These are phyloP conservation scores for Andrena chrysosceles DNA, from an alignment of 2,888 invertebrate species.

Conservation along the genomic window DNA sequence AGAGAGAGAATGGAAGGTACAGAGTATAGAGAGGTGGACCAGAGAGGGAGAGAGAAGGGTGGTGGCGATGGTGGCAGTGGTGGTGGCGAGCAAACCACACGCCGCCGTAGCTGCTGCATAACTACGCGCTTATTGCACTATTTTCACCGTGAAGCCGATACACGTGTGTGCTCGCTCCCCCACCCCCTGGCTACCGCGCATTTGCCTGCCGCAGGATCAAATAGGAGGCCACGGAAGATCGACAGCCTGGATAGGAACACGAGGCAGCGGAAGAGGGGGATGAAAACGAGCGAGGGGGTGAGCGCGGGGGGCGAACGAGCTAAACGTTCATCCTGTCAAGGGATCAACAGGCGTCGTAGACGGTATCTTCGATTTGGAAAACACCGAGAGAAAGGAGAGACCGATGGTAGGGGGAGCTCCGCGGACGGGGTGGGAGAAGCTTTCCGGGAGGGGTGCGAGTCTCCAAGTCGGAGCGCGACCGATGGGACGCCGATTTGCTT, in stretches of 20 bases:
- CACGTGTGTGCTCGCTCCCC: conserved; percentile 64
- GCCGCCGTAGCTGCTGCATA: conserved; percentile 67
- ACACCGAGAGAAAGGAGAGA: conserved; percentile 38
- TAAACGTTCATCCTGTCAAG: conserved; percentile 53
- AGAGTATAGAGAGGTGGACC: too few species aligned
- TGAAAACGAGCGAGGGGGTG: conserved; percentile 36
- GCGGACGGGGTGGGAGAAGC: background rate
- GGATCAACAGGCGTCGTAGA: conserved; percentile 79
- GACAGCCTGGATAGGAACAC: conserved; percentile 21
- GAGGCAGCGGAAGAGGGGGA: conserved; percentile 26
- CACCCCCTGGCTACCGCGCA: conserved; percentile 32
- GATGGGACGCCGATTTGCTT: conserved; percentile 25
- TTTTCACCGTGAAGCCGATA: conserved; percentile 73
- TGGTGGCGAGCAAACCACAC: conserved; percentile 66
- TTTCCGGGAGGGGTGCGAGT: conserved; percentile 19
- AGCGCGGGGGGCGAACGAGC: background rate
- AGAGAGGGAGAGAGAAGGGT: conserved; percentile 22
- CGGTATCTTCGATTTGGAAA: conserved; percentile 67
- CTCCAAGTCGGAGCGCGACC: background rate
- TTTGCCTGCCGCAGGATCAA: conserved; percentile 63
- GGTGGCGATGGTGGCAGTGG: conserved; percentile 49
- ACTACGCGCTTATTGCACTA: conserved; percentile 72
- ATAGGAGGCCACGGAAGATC: conserved; percentile 64
- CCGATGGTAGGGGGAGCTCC: background rate
- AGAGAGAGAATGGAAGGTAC: conserved; percentile 4